Evolutionary conservation across 2,888 invertebrate genomes (phyloP).

Genomic region (Matsumyia berberina): DNA sequence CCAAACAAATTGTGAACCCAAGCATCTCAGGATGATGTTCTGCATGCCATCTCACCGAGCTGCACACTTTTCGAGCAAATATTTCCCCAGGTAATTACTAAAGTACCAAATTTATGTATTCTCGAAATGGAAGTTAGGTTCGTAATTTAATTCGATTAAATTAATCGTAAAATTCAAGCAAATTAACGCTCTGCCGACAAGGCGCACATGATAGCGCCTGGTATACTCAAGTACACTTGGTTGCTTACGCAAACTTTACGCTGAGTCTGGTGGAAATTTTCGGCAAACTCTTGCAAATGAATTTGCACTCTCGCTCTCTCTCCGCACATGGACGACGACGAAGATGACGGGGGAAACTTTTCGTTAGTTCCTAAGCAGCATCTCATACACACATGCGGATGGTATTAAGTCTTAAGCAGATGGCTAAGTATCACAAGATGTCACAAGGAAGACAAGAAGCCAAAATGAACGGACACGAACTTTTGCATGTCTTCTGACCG

Average conservation of each 20-base stretch:
- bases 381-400: slow-evolving; percentile 35
- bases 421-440: slow-evolving; percentile 53
- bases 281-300: slow-evolving; percentile 29
- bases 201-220: slow-evolving; percentile 37
- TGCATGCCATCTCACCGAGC: neutral
- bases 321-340: neutral
- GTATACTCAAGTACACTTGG: slow-evolving; percentile 15
- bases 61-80: slow-evolving; percentile 33
- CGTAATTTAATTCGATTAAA: slow-evolving; percentile 64
- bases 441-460: slow-evolving; percentile 48
- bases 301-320: neutral
- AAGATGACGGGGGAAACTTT: slow-evolving; percentile 19
- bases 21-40: neutral
- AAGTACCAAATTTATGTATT: slow-evolving; percentile 46
- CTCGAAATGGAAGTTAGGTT: slow-evolving; percentile 22
- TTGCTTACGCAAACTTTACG: slow-evolving; percentile 38
- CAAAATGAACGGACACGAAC: slow-evolving; percentile 53
- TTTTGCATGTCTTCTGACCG: slow-evolving; percentile 53
- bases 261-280: slow-evolving; percentile 45
- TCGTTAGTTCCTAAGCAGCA: slow-evolving; percentile 8
- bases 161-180: slow-evolving; percentile 57
- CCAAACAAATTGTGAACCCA: neutral
- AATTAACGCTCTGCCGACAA: slow-evolving; percentile 36
- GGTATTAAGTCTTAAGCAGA: slow-evolving; percentile 57
- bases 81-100: slow-evolving; percentile 57